These are phyloP conservation scores for Sicus ferrugineus DNA, from an alignment of 2,888 invertebrate genomes.

Conservation along the genomic window DNA sequence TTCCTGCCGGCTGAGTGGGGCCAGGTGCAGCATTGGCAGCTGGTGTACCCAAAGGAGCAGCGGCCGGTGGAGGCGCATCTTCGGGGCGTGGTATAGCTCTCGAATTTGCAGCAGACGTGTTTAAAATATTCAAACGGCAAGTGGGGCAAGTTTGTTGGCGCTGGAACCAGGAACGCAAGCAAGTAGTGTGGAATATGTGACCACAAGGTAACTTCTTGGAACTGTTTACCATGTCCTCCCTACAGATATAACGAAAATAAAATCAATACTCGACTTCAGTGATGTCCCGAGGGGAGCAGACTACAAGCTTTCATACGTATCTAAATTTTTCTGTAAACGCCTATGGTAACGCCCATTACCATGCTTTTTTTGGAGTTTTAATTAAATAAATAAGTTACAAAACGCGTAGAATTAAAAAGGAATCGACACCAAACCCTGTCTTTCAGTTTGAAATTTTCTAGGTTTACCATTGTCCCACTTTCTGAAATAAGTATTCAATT, in stretches of 20 bases:
- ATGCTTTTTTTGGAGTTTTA: no score
- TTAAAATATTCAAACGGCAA: slow-evolving; percentile 87
- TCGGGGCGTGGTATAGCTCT: slow-evolving; percentile 50
- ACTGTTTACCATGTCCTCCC: slow-evolving; percentile 74
- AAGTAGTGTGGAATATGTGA: slow-evolving; percentile 98
- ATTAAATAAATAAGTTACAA: no score
- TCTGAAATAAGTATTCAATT: no score
- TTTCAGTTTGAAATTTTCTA: no score
- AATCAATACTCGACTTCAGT: no score
- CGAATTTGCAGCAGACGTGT: slow-evolving; percentile 63
- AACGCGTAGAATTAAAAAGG: no score
- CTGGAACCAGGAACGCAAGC: slow-evolving; percentile 99
- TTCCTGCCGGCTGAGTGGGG: slow-evolving; percentile 33
- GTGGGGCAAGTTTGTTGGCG: slow-evolving; percentile 99
- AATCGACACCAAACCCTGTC: no score
- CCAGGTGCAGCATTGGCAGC: slow-evolving; percentile 41
- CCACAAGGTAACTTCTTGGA: slow-evolving; percentile 98
- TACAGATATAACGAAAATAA: slow-evolving; percentile 46
- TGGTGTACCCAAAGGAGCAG: slow-evolving; percentile 45
- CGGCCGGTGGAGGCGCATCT: slow-evolving; percentile 47
- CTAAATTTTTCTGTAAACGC: no score
- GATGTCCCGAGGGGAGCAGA: no score
- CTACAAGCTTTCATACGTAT: no score
- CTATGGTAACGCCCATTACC: no score
- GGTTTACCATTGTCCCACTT: no score